Base-by-base conservation (phyloP, 2,888 invertebrate species). In the Dryocosmus kuriphilus region DNA sequence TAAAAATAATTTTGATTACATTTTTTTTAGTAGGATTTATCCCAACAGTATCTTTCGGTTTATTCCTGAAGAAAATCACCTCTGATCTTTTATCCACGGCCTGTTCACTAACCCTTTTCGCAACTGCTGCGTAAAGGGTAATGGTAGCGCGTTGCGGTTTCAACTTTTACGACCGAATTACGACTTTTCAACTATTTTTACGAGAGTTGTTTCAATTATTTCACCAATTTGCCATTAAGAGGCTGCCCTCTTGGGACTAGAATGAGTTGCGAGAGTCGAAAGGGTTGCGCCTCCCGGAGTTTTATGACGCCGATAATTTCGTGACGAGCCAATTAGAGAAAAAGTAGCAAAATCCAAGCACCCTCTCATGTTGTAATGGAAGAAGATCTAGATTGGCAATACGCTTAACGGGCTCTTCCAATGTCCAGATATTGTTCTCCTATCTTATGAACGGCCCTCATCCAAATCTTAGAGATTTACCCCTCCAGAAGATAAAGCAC, bases 191-290 rank as follows among this genome's bases (percentile, higher is more conserved):
- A 91, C 91, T 91, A 91, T 91, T 91, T 91, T 91, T 91, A 91
- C 90, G 91, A 90, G 89, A 90, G 91, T 91, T 90, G 91, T 91
- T 91, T 91, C 91, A 91, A 91, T 91, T 91, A 91, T 91, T 91
- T 91, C 89, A 88, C 90, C 90, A 91, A 90, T 91, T 91, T 90
- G 91, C 90, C 90, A 91, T 91, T 91, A 91, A 90, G 90, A 90
- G 86, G 85, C 83, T 83, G 85, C 85, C 85, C 79, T 83, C 83
- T 82, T 81, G 83, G 24, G 51, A 61, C 74, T 51, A 63, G 61
- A 67, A 41, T 71, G 51, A 67, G 75, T 41, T 79, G 79, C 80
- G 81, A 80, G 77, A 78, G 77, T 79, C 79, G 80, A 79, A 81
- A 80, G 81, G 82, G 83, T 82, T 82, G 82, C 79, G 79, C 79